Evolutionary conservation across 35 echinoderm and acorn worm species (phyloP).

Genomic region (Eucidaris tribuloides): DNA sequence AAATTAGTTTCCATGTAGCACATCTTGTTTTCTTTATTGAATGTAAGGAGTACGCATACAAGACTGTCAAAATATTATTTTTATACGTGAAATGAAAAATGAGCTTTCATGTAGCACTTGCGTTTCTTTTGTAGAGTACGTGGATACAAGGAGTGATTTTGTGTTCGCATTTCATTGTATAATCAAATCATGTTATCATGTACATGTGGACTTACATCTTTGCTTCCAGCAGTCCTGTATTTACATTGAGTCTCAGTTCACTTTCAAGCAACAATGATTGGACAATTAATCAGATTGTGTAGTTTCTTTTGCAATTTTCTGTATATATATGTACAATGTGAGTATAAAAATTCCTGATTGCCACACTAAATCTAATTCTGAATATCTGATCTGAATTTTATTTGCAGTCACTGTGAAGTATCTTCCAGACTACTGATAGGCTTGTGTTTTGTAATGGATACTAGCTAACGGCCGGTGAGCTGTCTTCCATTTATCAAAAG

Average conservation of each 20-base stretch:
- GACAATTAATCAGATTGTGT: not conserved
- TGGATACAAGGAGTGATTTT: no score
- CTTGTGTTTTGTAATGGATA: conserved; percentile 95
- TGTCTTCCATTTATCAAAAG: conserved; percentile 88
- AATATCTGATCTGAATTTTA: not conserved
- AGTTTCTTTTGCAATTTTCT: not conserved
- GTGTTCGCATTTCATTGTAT: no score
- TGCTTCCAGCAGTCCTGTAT: not conserved
- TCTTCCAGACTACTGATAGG: conserved; percentile 96
- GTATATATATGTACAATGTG: not conserved
- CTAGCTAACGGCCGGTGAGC: conserved; percentile 94
- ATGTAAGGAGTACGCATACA: no score
- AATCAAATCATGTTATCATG: no score
- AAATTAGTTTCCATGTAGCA: no score
- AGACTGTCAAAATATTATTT: no score
- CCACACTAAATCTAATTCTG: not conserved
- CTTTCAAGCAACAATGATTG: not conserved
- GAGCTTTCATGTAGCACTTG: no score
- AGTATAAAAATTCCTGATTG: not conserved
- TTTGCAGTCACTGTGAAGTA: conserved; percentile 95
- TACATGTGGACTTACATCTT: not conserved
- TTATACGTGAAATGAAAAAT: no score
- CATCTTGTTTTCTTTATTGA: no score
- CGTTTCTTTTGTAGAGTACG: no score
- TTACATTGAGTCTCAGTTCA: not conserved